A percentile compares a stretch with the other conserved stretches of the same genome.
Conservation (phyloP, 2,113 vertebrate genomes). For the Malurus cyaneus region DNA sequence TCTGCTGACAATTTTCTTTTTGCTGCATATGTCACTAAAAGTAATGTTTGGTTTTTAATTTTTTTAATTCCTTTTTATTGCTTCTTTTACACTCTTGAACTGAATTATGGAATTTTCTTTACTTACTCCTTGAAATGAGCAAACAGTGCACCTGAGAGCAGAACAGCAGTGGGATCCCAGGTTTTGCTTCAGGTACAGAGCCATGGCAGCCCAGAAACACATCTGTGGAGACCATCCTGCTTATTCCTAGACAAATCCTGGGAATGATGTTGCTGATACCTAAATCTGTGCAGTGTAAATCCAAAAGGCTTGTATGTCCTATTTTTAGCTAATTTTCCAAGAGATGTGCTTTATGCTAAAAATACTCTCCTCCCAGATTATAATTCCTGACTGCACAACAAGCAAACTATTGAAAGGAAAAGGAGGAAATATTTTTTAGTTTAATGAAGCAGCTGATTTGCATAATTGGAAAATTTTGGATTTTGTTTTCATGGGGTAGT, state of each 20-base stretch:
- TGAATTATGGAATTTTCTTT: background rate
- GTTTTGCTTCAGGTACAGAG: background rate
- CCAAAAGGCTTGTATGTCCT: background rate
- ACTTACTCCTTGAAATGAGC: background rate
- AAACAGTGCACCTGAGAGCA: background rate
- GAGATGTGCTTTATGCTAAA: constrained; percentile 22
- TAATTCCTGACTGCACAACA: background rate
- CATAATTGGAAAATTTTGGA: background rate
- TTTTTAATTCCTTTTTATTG: background rate
- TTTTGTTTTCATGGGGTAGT: background rate
- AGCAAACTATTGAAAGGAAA: background rate
- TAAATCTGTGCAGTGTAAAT: constrained; percentile 5
- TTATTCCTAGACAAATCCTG: background rate
- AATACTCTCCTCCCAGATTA: constrained; percentile 5
- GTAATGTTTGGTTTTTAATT: background rate
- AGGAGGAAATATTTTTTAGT: background rate
- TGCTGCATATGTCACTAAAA: background rate
- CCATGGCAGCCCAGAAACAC: background rate
- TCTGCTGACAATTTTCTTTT: background rate
- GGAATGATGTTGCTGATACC: background rate
- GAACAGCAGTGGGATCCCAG: background rate
- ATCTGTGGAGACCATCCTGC: background rate
- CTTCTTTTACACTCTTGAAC: background rate
- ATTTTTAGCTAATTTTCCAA: constrained; percentile 43
- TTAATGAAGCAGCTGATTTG: background rate